These are phyloP conservation scores for Ophion costatus DNA, from an alignment of 2,888 invertebrate genomes.

Conservation along the genomic window DNA sequence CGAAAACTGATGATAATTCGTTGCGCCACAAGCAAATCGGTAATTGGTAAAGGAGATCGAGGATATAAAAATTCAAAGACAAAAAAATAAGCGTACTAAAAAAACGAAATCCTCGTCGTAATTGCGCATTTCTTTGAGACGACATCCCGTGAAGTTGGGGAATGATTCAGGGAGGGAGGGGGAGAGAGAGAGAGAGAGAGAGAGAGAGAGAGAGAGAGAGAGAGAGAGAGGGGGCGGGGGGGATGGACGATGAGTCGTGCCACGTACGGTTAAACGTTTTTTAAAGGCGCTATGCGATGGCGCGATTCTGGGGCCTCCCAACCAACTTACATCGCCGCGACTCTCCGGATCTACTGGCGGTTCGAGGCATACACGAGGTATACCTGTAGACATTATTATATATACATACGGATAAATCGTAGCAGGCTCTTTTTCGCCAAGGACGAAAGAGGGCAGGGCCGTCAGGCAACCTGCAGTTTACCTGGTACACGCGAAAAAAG, in stretches of 20 bases:
- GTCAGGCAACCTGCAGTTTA: constrained; percentile 63
- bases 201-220: neutral
- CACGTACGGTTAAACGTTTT: constrained; percentile 54
- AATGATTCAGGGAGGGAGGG: constrained; percentile 53
- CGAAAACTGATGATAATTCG: constrained; percentile 49
- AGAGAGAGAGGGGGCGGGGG: neutral
- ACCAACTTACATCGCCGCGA: constrained; percentile 45
- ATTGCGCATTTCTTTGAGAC: constrained; percentile 57
- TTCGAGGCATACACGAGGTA: constrained; percentile 16
- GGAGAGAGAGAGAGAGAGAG: neutral
- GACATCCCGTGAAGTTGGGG: constrained; percentile 37
- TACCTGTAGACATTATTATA: constrained; percentile 26
- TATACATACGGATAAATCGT: constrained; percentile 42
- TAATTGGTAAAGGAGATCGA: constrained; percentile 55
- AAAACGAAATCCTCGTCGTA: constrained; percentile 26
- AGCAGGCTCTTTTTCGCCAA: constrained; percentile 62
- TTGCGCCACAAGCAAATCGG: constrained; percentile 53
- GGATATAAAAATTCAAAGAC: constrained; percentile 25
- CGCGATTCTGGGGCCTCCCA: constrained; percentile 26
- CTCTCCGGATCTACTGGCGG: constrained; percentile 38
- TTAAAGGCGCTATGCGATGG: constrained; percentile 29
- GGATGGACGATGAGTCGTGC: constrained; percentile 49
- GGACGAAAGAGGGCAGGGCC: constrained; percentile 68
- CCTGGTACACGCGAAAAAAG: constrained; percentile 36
- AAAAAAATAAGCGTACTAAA: neutral